A percentile compares a stretch with the other conserved stretches of the same genome.
phyloP scores from a whole-genome alignment of 2,113 vertebrate species.

The Oophaga pumilio region DNA sequence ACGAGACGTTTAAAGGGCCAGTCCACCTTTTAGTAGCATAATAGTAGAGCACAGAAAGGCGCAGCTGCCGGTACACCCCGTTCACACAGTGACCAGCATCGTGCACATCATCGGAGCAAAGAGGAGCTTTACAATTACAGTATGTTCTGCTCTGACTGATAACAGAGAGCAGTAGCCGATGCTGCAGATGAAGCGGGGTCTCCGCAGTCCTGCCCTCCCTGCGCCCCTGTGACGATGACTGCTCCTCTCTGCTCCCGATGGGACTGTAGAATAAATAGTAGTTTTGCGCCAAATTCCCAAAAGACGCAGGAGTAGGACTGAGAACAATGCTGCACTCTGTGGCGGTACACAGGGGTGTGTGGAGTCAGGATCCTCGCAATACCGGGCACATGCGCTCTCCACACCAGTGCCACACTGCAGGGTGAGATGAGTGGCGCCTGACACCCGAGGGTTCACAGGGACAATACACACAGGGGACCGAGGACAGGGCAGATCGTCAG shows the following conservation, averaged over 20 bases:
- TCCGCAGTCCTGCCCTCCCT: no score
- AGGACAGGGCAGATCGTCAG: background rate
- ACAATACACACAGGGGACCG: background rate
- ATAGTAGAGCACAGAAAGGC: background rate
- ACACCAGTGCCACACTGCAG: background rate
- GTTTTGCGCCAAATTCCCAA: slow-evolving; percentile 17
- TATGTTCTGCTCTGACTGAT: background rate
- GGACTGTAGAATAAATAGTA: slow-evolving; percentile 8
- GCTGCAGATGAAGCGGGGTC: no score
- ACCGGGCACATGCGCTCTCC: slow-evolving; percentile 6
- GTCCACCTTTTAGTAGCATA: background rate
- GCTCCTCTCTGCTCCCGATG: background rate
- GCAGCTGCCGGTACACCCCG: background rate
- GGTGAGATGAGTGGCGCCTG: background rate
- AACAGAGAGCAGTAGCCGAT: background rate
- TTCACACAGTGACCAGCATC: no score
- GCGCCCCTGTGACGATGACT: background rate
- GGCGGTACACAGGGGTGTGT: background rate
- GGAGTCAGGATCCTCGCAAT: background rate
- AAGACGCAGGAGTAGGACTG: background rate
- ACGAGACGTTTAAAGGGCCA: background rate
- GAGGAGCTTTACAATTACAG: background rate
- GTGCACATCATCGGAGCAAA: background rate
- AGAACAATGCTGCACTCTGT: slow-evolving; percentile 22
- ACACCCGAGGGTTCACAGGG: background rate